Evolutionary conservation across 2,113 vertebrate genomes (phyloP), one percentile per base, ranked within the genome.

Genomic region (Procavia capensis): DNA sequence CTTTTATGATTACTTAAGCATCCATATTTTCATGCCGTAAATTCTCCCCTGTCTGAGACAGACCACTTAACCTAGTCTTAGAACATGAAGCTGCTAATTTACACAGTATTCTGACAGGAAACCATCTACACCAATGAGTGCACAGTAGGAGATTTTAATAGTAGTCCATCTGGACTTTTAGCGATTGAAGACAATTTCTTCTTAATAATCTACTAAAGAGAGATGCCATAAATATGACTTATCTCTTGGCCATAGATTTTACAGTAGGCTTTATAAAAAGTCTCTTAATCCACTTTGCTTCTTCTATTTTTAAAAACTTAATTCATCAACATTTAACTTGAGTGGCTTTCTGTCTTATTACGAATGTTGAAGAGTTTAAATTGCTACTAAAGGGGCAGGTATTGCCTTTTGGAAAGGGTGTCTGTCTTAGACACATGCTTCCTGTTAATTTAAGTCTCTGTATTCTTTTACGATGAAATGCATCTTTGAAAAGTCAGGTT

Each of bases 21-120:
- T 96, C 97, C 90, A 61, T 95, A 80, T 95, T 96, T 90, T 94
- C 79, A 85, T 88, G 68, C 95, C 94, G 88, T 97, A 97, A 97
- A 97, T 97, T 97, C 96, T 94, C 84, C 80, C 80, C 78, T 81
- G 86, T 95, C 92, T 97, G 82, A 97, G 96, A 92, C 76, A 95
- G 59, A 95, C 79, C 91, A 89, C 95, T 97, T 98, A 96, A 96
- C 93, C 90, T 54, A 68, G 93, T 61, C 91, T 96, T 95, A 93
- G 89, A 68, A 94, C 68, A 88, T 94, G 87, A 94, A 89, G 41
- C 87, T 95, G 61, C 96, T 97, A 94, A 96, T 97, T 98, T 94
- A 95, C 85, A 97, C 93, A 88, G 84, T 87, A 41, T 87, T 96
- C 91, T 96, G 91, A 95, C 91, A 97, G 93, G 87, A 97, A 96